phyloP scores from a whole-genome alignment of 2,797 vertebrate species.

The Tauraco hartlaubi region DNA sequence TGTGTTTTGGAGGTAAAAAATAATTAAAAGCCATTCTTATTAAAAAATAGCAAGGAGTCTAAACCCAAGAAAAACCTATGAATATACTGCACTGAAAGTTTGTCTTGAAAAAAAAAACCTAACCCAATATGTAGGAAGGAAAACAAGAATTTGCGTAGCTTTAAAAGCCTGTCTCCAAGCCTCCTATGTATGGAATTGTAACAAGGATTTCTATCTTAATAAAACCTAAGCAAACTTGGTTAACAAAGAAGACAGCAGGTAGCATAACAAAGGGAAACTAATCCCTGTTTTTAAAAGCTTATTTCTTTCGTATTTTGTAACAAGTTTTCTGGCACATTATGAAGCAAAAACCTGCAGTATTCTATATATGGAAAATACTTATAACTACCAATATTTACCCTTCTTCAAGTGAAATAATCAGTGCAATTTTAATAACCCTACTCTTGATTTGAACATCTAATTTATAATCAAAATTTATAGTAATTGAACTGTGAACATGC shows the following conservation, averaged over 20 bases:
- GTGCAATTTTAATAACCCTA: slow-evolving; percentile 26
- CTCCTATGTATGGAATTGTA: neutral
- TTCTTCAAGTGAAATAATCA: slow-evolving; percentile 12
- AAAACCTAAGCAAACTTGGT: neutral
- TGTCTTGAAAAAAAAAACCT: neutral
- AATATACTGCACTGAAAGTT: neutral
- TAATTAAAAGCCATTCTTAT: neutral
- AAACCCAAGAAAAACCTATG: neutral
- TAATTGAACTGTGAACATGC: neutral
- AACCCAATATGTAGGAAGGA: neutral
- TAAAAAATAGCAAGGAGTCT: neutral
- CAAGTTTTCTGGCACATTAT: neutral
- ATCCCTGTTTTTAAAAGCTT: neutral
- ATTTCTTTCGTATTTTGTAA: neutral
- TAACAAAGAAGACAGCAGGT: neutral
- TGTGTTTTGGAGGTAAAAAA: neutral
- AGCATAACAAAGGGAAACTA: slow-evolving; percentile 1
- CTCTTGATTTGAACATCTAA: slow-evolving; percentile 32
- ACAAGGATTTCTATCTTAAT: neutral
- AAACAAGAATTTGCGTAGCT: neutral
- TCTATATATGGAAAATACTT: neutral
- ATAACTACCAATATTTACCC: slow-evolving; percentile 1
- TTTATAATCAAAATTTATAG: slow-evolving; percentile 46
- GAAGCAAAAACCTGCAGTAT: neutral
- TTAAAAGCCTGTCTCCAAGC: neutral